These are phyloP conservation scores for Cherax destructor DNA, from an alignment of 1,140 invertebrate genomes.

Conservation along the genomic window DNA sequence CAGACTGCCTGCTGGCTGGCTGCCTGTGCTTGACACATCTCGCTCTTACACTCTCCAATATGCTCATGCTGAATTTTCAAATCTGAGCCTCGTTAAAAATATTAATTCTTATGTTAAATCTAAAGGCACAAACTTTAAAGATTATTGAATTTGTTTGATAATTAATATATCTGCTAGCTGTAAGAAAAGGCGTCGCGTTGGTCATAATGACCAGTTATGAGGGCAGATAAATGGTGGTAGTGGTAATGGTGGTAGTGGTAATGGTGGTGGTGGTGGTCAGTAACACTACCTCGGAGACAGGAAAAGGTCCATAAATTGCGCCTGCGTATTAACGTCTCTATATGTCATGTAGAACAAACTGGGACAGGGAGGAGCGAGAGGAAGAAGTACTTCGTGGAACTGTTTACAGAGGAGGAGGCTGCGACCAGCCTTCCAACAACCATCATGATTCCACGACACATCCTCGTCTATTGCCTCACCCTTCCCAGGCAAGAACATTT, in stretches of 20 bases:
- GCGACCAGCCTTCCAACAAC: too few species aligned
- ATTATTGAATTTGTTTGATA: too few species aligned
- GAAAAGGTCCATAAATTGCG: constrained; percentile 45
- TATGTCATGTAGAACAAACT: background rate
- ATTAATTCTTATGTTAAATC: too few species aligned
- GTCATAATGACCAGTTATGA: background rate
- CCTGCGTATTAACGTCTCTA: constrained; percentile 35
- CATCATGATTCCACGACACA: too few species aligned
- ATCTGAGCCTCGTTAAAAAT: too few species aligned
- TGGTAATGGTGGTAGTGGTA: background rate
- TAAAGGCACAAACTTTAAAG: too few species aligned
- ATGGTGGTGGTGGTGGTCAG: background rate
- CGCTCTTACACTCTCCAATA: too few species aligned
- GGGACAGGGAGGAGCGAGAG: background rate
- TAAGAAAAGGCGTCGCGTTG: background rate
- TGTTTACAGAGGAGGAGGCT: background rate
- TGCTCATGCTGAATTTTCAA: too few species aligned
- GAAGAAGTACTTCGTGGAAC: background rate
- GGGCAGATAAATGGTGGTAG: constrained; percentile 10
- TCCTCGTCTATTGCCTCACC: too few species aligned
- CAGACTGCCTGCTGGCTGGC: background rate
- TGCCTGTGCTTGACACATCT: too few species aligned
- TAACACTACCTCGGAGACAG: constrained; percentile 21
- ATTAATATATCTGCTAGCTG: too few species aligned
- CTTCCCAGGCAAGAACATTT: too few species aligned